Evolutionary conservation across 2,888 invertebrate genomes (phyloP), one percentile per base, ranked within the genome.

Genomic region (Chrysina gloriosa): DNA sequence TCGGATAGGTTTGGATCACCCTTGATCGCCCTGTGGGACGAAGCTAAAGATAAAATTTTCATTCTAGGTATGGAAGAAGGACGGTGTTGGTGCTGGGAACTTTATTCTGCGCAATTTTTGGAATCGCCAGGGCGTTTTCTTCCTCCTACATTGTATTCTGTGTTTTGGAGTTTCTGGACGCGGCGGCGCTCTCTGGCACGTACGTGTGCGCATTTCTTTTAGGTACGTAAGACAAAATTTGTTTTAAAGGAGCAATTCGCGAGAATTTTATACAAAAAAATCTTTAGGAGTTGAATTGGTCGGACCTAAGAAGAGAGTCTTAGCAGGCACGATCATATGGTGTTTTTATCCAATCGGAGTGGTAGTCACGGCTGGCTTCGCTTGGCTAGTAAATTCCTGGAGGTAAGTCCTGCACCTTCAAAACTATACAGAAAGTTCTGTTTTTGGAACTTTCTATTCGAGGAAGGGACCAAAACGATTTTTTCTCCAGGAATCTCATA

Each of bases 161-260:
- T 29, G 77, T 86, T 0, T 87, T 92, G 21, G 92, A 93, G 80
- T 89, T 93, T 63, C 76, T 92, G 1, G 93, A 92, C 77, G 90
- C 92, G 0, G 81, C 88, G 1, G 84, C 90, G 11, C 89, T 90
- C 0, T 88, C 91, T 16, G 91, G 92, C 0, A 87, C 91, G 7
- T 93, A 89, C 77, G 89, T 90, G 2, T 89, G 91, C 0, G 89
- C 89, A 67, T 92, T 92, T 78, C 89, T 94, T 74, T 82, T 91
- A 69, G 92, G 92, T 88, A 83, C 80, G 23, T 47, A 23, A 21
- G 9, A 23, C 6, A 2, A 21, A 3, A n/a, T 9, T n/a, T n/a
- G n/a, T n/a, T n/a, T n/a, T n/a, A n/a, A 14, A 42, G 1, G 5
- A 4, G 0, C 4, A 39, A 39, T 39, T 39, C 14, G 42, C 6